A percentile compares a stretch with the other conserved stretches of the same genome.
phyloP scores from a whole-genome alignment of 2,113 vertebrate genomes.

The Gracilinanus agilis region DNA sequence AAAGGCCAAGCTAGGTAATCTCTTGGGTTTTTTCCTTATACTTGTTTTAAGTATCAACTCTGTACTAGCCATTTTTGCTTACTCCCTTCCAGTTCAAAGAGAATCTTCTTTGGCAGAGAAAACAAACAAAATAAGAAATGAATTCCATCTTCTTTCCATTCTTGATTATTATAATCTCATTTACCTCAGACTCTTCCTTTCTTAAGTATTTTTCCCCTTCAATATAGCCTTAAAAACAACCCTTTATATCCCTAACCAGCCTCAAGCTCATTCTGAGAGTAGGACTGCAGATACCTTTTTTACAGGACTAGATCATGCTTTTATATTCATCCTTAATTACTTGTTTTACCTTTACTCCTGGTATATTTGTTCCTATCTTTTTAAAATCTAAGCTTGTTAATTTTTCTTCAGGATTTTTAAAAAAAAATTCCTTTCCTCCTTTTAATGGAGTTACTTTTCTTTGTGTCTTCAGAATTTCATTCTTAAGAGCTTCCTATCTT shows the following conservation, averaged over 20 bases:
- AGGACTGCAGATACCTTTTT: background rate
- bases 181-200: background rate
- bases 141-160: background rate
- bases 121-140: background rate
- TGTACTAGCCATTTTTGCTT: background rate
- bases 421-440: background rate
- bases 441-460: background rate
- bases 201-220: background rate
- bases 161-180: background rate
- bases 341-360: background rate
- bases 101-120: background rate
- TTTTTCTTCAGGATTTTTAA: background rate
- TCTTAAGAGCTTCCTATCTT: background rate
- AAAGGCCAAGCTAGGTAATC: background rate
- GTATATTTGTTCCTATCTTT: background rate
- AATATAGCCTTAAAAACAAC: background rate
- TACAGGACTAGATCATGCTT: background rate
- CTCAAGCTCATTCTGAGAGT: background rate
- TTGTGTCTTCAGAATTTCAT: background rate
- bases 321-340: background rate
- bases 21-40: background rate
- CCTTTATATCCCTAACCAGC: background rate
- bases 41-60: background rate
- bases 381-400: background rate
- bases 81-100: background rate